A percentile compares a stretch with the other conserved stretches of the same genome.
These are phyloP conservation scores for Leptestheria dahalacensis DNA, from an alignment of 1,140 invertebrate genomes.

Conservation along the genomic window DNA sequence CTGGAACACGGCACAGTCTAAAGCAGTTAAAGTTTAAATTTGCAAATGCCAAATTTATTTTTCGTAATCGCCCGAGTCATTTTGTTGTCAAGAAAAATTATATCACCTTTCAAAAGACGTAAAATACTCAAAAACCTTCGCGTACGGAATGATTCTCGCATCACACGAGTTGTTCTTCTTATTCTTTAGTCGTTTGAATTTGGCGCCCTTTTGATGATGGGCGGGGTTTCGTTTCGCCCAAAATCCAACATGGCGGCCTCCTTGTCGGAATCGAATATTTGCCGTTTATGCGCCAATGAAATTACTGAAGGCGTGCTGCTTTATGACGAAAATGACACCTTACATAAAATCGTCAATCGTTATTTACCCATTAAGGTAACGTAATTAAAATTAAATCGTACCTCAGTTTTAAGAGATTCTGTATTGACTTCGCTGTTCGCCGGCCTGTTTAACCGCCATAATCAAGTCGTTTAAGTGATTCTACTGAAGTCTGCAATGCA, in stretches of 20 bases:
- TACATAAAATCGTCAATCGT: background rate
- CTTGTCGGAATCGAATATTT: background rate
- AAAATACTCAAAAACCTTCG: no score
- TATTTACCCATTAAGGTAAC: constrained; percentile 8
- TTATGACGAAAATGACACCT: background rate
- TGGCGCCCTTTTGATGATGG: background rate
- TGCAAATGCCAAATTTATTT: no score
- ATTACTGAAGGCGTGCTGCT: background rate
- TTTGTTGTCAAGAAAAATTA: no score
- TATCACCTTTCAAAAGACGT: no score
- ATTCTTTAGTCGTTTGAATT: no score
- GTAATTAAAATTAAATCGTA: background rate
- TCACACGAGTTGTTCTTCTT: no score
- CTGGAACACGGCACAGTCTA: no score
- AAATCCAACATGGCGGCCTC: constrained; percentile 4
- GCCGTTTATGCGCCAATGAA: background rate
- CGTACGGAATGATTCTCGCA: no score
- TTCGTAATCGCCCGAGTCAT: no score
- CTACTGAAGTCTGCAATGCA: background rate
- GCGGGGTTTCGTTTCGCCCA: no score
- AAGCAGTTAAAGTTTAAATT: no score
- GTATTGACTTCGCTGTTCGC: background rate
- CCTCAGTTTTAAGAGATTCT: background rate
- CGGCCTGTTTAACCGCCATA: background rate
- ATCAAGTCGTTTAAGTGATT: no score